Evolutionary conservation across 2,888 invertebrate genomes (phyloP).

Genomic region (Uropetala carovei): DNA sequence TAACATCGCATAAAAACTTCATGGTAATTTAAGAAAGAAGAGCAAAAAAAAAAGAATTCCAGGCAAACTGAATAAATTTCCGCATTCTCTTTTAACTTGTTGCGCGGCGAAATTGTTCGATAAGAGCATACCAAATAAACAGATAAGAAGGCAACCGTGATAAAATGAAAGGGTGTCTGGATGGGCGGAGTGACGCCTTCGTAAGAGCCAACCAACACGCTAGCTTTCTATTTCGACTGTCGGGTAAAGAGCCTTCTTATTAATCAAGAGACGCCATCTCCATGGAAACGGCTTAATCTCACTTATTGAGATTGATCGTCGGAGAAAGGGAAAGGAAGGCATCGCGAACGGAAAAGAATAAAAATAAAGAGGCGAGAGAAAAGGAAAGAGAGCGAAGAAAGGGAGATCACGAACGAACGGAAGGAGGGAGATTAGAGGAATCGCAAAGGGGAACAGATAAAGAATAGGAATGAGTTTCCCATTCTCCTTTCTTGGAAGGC

Average conservation of each 20-base stretch:
- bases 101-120: not conserved
- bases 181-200: too few relatives aligned
- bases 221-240: too few relatives aligned
- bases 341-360: not conserved
- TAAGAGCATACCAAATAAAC: not conserved
- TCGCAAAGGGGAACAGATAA: not conserved
- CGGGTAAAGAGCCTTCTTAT: constrained; percentile 8
- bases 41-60: too few relatives aligned
- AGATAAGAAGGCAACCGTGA: not conserved
- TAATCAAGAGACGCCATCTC: constrained; percentile 43
- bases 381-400: not conserved
- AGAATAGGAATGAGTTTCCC: not conserved
- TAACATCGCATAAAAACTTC: too few relatives aligned
- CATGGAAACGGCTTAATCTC: constrained; percentile 60
- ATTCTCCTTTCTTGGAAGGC: not conserved
- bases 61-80: too few relatives aligned
- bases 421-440: not conserved
- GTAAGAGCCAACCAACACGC: too few relatives aligned
- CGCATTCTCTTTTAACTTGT: not conserved
- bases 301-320: constrained; percentile 61
- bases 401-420: not conserved
- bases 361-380: not conserved
- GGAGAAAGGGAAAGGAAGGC: not conserved
- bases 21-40: too few relatives aligned
- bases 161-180: not conserved